phyloP scores from a whole-genome alignment of 2,888 invertebrate species.

The Sabatieria punctata region DNA sequence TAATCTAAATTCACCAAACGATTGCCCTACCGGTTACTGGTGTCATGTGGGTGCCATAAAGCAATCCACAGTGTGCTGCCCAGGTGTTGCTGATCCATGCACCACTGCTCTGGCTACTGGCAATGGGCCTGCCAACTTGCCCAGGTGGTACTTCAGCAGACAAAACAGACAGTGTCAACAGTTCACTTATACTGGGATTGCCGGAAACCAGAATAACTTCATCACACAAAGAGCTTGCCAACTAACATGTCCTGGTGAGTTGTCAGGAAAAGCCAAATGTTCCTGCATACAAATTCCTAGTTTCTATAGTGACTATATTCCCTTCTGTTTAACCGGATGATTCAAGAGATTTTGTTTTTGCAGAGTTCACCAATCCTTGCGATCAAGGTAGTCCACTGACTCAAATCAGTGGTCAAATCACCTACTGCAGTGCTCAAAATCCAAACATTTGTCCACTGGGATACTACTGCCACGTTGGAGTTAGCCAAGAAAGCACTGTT shows the following conservation, averaged over 20 bases:
- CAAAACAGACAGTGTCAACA: constrained; percentile 5
- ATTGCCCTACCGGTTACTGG: constrained; percentile 8
- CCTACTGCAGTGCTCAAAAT: constrained; percentile 6
- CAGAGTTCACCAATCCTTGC: constrained; percentile 10
- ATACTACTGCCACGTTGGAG: constrained; percentile 9
- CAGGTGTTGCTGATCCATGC: constrained; percentile 9
- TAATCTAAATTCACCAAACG: not conserved
- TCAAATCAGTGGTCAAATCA: not conserved
- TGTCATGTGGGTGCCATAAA: constrained; percentile 8
- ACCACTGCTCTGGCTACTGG: constrained; percentile 2
- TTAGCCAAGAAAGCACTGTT: constrained; percentile 5
- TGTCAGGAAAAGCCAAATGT: not conserved
- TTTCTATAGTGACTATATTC: not conserved
- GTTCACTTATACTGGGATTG: constrained; percentile 8
- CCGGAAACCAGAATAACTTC: constrained; percentile 11
- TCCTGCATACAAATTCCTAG: not conserved
- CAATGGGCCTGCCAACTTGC: constrained; percentile 1
- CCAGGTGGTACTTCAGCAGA: constrained; percentile 8
- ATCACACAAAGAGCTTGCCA: constrained; percentile 3
- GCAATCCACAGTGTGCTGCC: constrained; percentile 10
- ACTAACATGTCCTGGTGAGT: constrained; percentile 4
- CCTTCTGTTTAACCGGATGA: too few relatives aligned
- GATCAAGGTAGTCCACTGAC: constrained; percentile 3
- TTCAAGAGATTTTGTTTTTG: too few relatives aligned
- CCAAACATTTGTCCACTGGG: constrained; percentile 8